Evolutionary conservation across 1,140 invertebrate species (phyloP).

Genomic region (Lepeophtheirus salmonis): DNA sequence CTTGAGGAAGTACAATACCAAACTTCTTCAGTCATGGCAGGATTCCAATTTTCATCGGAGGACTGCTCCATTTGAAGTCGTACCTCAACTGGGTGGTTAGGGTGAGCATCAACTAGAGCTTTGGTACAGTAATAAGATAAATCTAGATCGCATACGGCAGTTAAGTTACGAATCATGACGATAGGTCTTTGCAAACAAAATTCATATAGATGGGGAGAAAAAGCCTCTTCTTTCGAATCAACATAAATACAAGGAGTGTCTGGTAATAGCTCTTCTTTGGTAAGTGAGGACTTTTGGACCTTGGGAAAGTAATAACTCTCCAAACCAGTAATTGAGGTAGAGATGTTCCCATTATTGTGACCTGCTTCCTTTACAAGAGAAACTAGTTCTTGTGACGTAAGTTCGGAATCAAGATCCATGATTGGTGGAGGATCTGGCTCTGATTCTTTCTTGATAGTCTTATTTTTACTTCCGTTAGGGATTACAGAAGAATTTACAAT

Average conservation of each 20-base stretch:
- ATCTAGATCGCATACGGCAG: slow-evolving; percentile 74
- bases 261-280: slow-evolving; percentile 63
- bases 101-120: slow-evolving; percentile 86
- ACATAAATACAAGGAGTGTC: slow-evolving; percentile 71
- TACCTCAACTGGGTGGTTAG: slow-evolving; percentile 90
- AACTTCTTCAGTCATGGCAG: slow-evolving; percentile 48
- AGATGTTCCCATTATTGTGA: background rate
- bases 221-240: slow-evolving; percentile 90
- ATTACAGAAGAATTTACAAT: background rate
- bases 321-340: background rate
- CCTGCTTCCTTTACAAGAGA: background rate
- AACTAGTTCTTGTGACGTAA: background rate
- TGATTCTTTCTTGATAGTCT: background rate
- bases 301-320: slow-evolving; percentile 21
- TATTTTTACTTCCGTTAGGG: no score
- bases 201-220: slow-evolving; percentile 81
- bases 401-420: background rate
- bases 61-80: slow-evolving; percentile 80
- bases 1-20: slow-evolving; percentile 90
- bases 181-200: slow-evolving; percentile 91
- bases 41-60: slow-evolving; percentile 82
- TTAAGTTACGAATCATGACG: slow-evolving; percentile 76
- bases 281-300: slow-evolving; percentile 32
- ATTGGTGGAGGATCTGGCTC: background rate
- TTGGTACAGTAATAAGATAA: slow-evolving; percentile 94